Percentiles rank a stretch among this genome's conserved stretches.
phyloP scores from a whole-genome alignment of 92 coral and sea anemone genomes.

The Parazoanthus atlanticus region DNA sequence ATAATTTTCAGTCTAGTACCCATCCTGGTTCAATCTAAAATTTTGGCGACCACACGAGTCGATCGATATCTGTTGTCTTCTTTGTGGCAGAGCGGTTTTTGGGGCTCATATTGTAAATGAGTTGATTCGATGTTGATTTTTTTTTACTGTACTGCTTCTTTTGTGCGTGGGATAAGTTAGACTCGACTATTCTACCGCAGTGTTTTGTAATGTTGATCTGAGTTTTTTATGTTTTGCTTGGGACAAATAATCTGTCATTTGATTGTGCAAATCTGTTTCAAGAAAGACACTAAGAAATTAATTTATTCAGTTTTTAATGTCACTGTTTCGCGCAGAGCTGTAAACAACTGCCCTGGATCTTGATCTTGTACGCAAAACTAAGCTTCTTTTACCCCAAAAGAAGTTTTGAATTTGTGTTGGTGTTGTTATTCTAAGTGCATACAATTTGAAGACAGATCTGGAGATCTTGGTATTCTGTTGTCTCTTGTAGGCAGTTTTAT shows the following conservation, averaged over 20 bases:
- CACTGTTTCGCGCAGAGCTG: background rate
- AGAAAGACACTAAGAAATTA: background rate
- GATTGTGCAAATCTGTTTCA: background rate
- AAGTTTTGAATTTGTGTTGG: too few species aligned
- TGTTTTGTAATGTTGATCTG: background rate
- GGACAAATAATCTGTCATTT: background rate
- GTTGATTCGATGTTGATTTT: background rate
- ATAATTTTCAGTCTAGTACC: background rate
- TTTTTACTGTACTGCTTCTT: background rate
- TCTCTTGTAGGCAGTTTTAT: background rate
- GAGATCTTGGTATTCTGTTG: background rate
- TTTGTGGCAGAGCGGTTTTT: constrained; percentile 32
- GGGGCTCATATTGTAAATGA: constrained; percentile 8
- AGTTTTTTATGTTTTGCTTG: background rate
- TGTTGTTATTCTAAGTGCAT: background rate
- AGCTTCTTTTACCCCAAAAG: background rate
- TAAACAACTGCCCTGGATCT: background rate
- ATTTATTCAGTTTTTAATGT: constrained; percentile 35
- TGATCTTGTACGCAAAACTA: background rate
- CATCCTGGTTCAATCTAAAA: constrained; percentile 11
- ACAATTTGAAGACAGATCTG: background rate
- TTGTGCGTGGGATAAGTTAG: background rate
- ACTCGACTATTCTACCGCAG: background rate
- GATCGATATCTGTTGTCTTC: constrained; percentile 24
- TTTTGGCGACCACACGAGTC: background rate